Percentiles rank a stretch among this genome's conserved stretches.
Conservation (phyloP, 1,140 invertebrate species). For the Orussus abietinus region DNA sequence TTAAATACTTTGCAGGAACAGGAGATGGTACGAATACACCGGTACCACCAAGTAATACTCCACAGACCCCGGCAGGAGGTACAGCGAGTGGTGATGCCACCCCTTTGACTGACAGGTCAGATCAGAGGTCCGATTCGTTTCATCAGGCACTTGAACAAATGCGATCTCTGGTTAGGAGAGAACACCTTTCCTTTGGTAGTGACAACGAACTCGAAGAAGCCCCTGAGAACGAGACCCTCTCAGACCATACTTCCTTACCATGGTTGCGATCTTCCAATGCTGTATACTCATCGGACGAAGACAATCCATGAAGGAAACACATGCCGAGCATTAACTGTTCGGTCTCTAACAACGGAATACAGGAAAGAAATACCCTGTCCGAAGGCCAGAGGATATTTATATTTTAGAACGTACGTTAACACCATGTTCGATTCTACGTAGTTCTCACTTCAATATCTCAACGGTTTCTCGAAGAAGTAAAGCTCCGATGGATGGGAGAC, state of each 20-base stretch:
- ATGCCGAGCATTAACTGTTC: too few species aligned
- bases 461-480: too few species aligned
- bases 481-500: too few species aligned
- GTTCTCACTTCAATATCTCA: too few species aligned
- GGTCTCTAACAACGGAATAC: too few species aligned
- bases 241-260: constrained; percentile 30
- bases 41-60: constrained; percentile 51
- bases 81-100: constrained; percentile 45
- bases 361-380: too few species aligned
- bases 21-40: constrained; percentile 43
- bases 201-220: constrained; percentile 40
- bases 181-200: constrained; percentile 35
- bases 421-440: too few species aligned
- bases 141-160: constrained; percentile 53
- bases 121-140: constrained; percentile 43
- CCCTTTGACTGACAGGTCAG: constrained; percentile 38
- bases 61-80: constrained; percentile 51
- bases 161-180: constrained; percentile 45
- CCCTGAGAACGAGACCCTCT: constrained; percentile 31
- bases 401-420: too few species aligned
- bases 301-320: too few species aligned
- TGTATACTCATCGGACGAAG: constrained; percentile 20
- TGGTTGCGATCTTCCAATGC: constrained; percentile 22
- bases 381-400: too few species aligned
- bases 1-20: constrained; percentile 23